phyloP scores from a whole-genome alignment of 2,113 vertebrate genomes.

The Lepisosteus oculatus region DNA sequence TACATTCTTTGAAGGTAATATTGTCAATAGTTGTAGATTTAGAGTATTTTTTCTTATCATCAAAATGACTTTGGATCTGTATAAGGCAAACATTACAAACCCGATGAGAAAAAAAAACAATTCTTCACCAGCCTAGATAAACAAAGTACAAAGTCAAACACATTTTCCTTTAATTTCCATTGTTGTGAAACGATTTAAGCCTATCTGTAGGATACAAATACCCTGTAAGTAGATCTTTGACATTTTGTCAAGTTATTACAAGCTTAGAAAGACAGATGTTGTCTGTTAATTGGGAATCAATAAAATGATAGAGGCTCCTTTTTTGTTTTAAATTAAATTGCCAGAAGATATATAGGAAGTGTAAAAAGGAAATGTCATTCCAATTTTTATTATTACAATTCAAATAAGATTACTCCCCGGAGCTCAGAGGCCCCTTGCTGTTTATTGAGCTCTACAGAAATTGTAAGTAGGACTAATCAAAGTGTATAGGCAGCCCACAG shows the following conservation, averaged over 20 bases:
- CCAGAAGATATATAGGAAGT: conserved; percentile 38
- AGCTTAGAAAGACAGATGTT: conserved; percentile 28
- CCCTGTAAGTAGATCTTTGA: conserved; percentile 43
- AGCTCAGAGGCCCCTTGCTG: no score
- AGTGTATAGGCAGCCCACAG: no score
- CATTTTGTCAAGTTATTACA: conserved; percentile 46
- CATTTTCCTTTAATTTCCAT: background rate
- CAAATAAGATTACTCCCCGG: background rate
- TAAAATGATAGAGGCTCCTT: conserved; percentile 30
- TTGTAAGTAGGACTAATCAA: no score
- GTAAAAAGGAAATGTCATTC: conserved; percentile 37
- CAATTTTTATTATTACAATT: conserved; percentile 4
- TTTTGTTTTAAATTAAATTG: conserved; percentile 48
- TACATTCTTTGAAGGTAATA: no score
- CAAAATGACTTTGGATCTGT: no score
- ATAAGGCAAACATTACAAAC: no score
- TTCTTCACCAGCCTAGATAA: background rate
- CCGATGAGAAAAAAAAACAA: no score
- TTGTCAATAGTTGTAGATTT: no score
- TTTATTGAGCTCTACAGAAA: no score
- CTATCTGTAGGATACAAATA: background rate
- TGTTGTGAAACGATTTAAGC: background rate
- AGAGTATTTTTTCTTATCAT: no score
- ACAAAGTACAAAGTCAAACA: background rate
- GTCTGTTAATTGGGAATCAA: conserved; percentile 51